Conservation (phyloP, 2,113 vertebrate species). For the Emberiza fucata region DNA sequence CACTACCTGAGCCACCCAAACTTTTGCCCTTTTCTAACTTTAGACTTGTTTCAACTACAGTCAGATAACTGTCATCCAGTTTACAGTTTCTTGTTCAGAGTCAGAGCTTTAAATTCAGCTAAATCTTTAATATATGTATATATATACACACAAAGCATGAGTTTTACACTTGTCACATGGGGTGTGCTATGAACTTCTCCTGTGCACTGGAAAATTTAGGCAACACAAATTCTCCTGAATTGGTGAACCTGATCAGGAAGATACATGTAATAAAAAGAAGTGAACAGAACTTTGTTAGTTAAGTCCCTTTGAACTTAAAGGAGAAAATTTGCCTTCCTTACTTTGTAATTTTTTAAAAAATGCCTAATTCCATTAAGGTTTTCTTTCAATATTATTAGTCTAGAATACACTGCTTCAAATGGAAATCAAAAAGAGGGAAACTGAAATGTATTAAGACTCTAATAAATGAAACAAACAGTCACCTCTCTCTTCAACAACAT, state of each 20-base stretch:
- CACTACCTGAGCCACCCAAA: neutral
- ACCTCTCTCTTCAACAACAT: neutral
- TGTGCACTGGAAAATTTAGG: neutral
- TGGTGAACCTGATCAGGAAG: neutral
- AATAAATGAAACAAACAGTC: neutral
- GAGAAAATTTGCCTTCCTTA: neutral
- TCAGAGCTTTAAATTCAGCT: neutral
- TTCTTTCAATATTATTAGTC: neutral
- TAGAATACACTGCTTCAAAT: neutral
- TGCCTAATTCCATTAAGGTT: neutral
- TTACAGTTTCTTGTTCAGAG: neutral
- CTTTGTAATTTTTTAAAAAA: neutral
- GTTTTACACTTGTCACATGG: neutral
- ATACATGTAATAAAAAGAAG: neutral
- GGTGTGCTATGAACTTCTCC: neutral
- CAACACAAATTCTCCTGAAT: neutral
- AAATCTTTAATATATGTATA: neutral
- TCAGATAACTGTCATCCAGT: neutral
- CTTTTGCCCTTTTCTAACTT: neutral
- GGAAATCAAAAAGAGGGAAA: neutral
- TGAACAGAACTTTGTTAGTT: neutral
- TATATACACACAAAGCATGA: neutral
- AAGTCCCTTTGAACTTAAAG: neutral
- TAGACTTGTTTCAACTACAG: neutral
- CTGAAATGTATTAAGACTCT: neutral